Evolutionary conservation across 1,140 invertebrate species (phyloP), one percentile per base, ranked within the genome.

Genomic region (Batillaria attramentaria): DNA sequence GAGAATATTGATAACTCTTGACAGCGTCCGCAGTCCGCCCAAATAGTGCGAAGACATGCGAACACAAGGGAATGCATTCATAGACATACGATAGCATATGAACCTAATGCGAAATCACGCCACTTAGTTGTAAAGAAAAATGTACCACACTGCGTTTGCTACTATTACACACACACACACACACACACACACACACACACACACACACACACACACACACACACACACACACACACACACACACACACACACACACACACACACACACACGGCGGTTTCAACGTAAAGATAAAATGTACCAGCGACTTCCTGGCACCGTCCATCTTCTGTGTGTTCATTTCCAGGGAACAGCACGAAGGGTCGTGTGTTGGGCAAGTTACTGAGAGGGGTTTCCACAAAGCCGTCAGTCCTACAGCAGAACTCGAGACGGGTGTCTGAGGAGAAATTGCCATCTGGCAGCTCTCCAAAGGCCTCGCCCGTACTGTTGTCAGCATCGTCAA

Each of bases 371-470:
- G 62, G 62, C 28, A 66, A 5, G 8, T 66, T n/a, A n/a, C n/a
- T 66, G 62, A 66, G 62, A 4, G 62, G 62, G 8, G 62, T 66
- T 2, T 20, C 37, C 10, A 0, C 37, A 35, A 37, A 79, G 16
- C 77, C 77, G 24, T 70, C 54, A 42, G 41, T 39, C 28, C 68
- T 42, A 33, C 77, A 79, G 57, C 77, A 79, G 69, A 79, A 79
- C 50, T 72, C 43, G 28, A 79, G 41, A 2, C 41, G 43, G 20
- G 77, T 70, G 77, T 79, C 37, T 72, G 28, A 3, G 2, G 24
- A 24, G 39, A 57, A 75, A 3, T 41, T 31, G 16, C 72, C 72
- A n/a, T 75, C 72, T 10, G 72, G 72, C 2, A 75, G 13, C n/a
- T 39, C 2, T 18, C 50, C 72, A 1, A 3, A 16, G 0, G 20